Conservation (phyloP, 2,113 vertebrate species). For the Gnathonemus echidnorhynchus region DNA sequence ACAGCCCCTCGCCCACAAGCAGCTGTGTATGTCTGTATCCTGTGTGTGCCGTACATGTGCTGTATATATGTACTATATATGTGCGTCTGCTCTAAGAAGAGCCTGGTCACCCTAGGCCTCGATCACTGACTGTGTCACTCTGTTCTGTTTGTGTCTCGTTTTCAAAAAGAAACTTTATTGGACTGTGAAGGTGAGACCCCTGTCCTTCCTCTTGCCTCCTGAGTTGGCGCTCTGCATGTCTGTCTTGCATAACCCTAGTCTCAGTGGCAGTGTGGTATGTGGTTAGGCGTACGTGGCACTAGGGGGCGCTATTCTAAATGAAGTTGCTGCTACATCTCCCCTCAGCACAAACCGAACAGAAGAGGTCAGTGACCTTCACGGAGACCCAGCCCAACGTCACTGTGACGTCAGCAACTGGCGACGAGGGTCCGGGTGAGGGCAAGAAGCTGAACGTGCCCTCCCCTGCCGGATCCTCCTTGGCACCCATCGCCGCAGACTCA, state of each 20-base stretch:
- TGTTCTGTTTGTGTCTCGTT: slow-evolving; percentile 60
- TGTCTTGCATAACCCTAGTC: slow-evolving; percentile 51
- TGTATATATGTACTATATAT: neutral
- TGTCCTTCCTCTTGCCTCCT: slow-evolving; percentile 39
- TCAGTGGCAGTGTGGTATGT: slow-evolving; percentile 6
- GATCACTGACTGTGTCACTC: slow-evolving; percentile 57
- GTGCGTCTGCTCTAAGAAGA: neutral
- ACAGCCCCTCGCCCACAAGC: slow-evolving; percentile 28
- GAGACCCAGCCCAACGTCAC: slow-evolving; percentile 62
- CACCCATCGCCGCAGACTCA: slow-evolving; percentile 68
- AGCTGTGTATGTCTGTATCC: slow-evolving; percentile 39
- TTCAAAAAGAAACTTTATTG: slow-evolving; percentile 65
- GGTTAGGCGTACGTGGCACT: neutral
- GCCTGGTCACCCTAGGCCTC: slow-evolving; percentile 12
- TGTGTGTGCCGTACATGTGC: neutral
- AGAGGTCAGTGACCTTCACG: slow-evolving; percentile 92
- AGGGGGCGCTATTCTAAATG: neutral
- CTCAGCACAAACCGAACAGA: slow-evolving; percentile 72
- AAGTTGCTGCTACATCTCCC: slow-evolving; percentile 19
- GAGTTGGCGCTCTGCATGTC: slow-evolving; percentile 57
- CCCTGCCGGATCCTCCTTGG: slow-evolving; percentile 57
- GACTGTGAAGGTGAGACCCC: slow-evolving; percentile 65
- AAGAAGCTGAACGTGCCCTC: slow-evolving; percentile 37
- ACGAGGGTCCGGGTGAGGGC: slow-evolving; percentile 35
- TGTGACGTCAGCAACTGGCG: slow-evolving; percentile 15